Evolutionary conservation across 2,888 invertebrate species (phyloP), one percentile per base, ranked within the genome.

Genomic region (Eupithecia dodoneata): DNA sequence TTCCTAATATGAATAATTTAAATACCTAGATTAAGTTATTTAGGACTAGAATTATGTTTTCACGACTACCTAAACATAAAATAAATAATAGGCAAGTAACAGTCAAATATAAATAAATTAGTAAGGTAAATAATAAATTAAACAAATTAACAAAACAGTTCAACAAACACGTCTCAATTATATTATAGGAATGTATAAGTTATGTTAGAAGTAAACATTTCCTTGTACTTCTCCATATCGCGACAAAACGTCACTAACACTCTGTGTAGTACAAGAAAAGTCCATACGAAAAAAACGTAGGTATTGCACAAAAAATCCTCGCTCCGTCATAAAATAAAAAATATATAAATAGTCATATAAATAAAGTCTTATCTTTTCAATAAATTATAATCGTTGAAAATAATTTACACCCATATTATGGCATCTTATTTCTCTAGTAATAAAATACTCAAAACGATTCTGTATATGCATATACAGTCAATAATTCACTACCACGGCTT

Each of bases 161-260:
- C 83, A 79, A 85, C 83, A 84, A 83, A 81, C 75, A 80, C 80
- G 75, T 78, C 75, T 79, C 80, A 84, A 76, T 79, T 70, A 87
- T 86, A 85, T 86, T 86, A 87, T 66, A 88, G 90, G 90, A 91
- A 91, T 90, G 90, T 90, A 86, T 86, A 83, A 77, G 70, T 42
- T 42, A 75, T 75, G 18, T 49, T 70, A 74, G 63, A 67, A 75
- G n/a, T 70, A 10, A 15, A 44, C 13, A 13, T 65, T 80, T 76
- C 80, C 80, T 80, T 15, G 30, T 49, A 49, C 71, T 65, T 3
- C 65, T 70, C 55, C 59, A 30, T 69, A n/a, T 66, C 42, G 6
- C 10, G 42, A 69, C 42, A 42, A 44, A 10, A 13, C 13, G 7
- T 44, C 44, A 67, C 9, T n/a, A 15, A 67, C 13, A 4, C n/a